phyloP scores from a whole-genome alignment of 2,888 invertebrate genomes.

The Lissonota sp. region DNA sequence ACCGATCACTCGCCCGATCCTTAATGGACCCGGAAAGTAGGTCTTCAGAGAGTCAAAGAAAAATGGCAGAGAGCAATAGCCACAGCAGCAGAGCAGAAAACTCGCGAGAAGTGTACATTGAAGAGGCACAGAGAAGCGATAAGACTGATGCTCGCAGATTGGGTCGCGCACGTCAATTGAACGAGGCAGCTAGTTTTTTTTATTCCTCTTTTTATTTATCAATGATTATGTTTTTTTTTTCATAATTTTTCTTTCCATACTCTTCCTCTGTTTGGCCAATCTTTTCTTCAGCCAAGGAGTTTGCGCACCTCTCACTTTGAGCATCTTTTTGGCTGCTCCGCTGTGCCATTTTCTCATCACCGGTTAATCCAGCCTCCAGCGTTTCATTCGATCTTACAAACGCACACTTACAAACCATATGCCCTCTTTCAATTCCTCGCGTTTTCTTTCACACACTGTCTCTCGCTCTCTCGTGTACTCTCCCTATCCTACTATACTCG shows the following conservation, averaged over 20 bases:
- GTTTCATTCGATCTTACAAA: no score
- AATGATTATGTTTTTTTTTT: slow-evolving; percentile 13
- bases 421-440: background rate
- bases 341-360: background rate
- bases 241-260: slow-evolving; percentile 4
- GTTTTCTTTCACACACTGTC: background rate
- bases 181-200: slow-evolving; percentile 32
- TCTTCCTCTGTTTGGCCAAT: background rate
- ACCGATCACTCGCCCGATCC: slow-evolving; percentile 66
- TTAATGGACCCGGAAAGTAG: slow-evolving; percentile 78
- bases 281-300: background rate
- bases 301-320: slow-evolving; percentile 13
- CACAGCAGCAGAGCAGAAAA: slow-evolving; percentile 63
- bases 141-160: slow-evolving; percentile 19
- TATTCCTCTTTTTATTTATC: slow-evolving; percentile 3
- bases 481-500: slow-evolving; percentile 45
- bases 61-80: slow-evolving; percentile 49
- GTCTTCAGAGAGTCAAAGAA: slow-evolving; percentile 70
- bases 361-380: background rate
- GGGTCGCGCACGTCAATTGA: slow-evolving; percentile 38
- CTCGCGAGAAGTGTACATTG: slow-evolving; percentile 61
- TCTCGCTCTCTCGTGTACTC: slow-evolving; percentile 16
- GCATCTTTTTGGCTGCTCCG: slow-evolving; percentile 10
- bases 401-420: no score
- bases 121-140: slow-evolving; percentile 24